Evolutionary conservation across 2,113 vertebrate genomes (phyloP), one percentile per base, ranked within the genome.

Genomic region (Anas platyrhynchos): DNA sequence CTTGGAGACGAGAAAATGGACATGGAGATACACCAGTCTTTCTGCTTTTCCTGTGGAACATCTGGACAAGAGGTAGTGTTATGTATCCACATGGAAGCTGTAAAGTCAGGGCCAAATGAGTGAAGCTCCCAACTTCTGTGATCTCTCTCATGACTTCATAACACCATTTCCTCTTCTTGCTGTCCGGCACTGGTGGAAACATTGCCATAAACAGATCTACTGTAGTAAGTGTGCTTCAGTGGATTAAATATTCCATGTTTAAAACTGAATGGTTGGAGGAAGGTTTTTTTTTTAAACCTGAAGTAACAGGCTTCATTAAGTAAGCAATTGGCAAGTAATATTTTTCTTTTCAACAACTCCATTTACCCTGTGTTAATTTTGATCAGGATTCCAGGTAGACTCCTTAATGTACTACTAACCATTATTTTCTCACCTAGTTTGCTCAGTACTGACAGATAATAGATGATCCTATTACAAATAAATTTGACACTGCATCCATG

Each of bases 341-440:
- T 11, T 84, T 86, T 25, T 85, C 59, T 96, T 95, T 91, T 91
- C 95, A 94, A 69, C 16, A 32, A 59, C 59, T 91, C 91, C 83
- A 43, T 77, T 88, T 97, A 78, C 58, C 63, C 83, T 10, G 10
- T 89, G 63, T 88, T 96, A 96, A 71, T 97, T 97, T 96, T 94
- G 88, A 77, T 94, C 68, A 55, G 44, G 73, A 91, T 97, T 86
- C 88, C 27, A 66, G 86, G 71, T 93, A 83, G 85, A 83, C 62
- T 89, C 54, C 73, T 94, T 96, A 96, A 97, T 97, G 81, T 80
- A 73, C 93, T 92, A 89, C 89, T 96, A 96, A 68, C 46, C 73
- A 84, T 96, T 96, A 96, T 97, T 97, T 97, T 97, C 97, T 97
- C 96, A 97, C 94, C 95, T 96, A 87, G 97, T 95, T 97, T 97